Percentiles rank a stretch among this genome's conserved stretches.
Evolutionary conservation across 1,140 invertebrate species (phyloP).

Genomic region (Pseudobourletiella spinata): DNA sequence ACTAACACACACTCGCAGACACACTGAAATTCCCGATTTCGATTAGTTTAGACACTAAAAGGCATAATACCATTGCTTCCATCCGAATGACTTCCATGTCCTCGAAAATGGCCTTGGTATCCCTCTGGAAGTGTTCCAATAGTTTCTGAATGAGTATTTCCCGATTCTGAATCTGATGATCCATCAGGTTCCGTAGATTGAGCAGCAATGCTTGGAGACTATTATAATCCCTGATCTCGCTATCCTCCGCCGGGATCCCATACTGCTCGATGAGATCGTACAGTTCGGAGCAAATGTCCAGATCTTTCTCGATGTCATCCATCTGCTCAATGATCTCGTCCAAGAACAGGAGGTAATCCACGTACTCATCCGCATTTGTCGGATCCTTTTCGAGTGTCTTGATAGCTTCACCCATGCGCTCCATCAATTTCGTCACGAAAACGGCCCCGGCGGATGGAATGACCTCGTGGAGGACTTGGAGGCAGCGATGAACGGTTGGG

Average conservation of each 20-base stretch:
- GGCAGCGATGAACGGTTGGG: conserved; percentile 56
- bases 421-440: conserved; percentile 50
- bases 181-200: conserved; percentile 10
- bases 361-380: conserved; percentile 52
- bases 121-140: conserved; percentile 9
- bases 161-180: conserved; percentile 11
- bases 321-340: conserved; percentile 49
- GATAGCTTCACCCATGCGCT: conserved; percentile 51
- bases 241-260: background rate
- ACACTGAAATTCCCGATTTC: too few species aligned
- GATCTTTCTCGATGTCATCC: conserved; percentile 17
- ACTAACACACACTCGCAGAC: too few species aligned
- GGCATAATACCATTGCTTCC: too few species aligned
- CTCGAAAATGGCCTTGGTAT: conserved; percentile 15
- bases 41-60: too few species aligned
- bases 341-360: conserved; percentile 57
- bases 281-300: conserved; percentile 7
- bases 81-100: conserved; percentile 5
- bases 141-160: conserved; percentile 14
- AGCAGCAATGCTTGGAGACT: conserved; percentile 3
- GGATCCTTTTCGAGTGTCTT: conserved; percentile 52
- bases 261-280: conserved; percentile 18
- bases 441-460: conserved; percentile 51
- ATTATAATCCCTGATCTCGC: background rate
- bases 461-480: conserved; percentile 50